Conservation (phyloP, 2,797 vertebrate genomes). For the Mallotus villosus region DNA sequence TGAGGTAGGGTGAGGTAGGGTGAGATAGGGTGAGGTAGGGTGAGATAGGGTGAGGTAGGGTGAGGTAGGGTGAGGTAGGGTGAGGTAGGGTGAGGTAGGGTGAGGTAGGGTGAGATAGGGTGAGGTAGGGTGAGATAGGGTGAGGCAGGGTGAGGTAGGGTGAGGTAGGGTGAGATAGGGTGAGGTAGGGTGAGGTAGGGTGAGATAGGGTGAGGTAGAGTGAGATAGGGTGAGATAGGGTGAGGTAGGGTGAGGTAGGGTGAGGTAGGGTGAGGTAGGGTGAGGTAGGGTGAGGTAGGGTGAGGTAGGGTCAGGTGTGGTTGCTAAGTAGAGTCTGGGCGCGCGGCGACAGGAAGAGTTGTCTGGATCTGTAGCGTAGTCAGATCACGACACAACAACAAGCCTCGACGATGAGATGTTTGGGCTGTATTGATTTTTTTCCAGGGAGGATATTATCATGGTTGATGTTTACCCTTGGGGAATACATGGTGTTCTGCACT, state of each 20-base stretch:
- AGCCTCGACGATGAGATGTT: too few species aligned
- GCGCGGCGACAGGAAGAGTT: too few species aligned
- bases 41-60: conserved; percentile 12
- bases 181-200: conserved; percentile 12
- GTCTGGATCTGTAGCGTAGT: too few species aligned
- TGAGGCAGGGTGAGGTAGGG: background rate
- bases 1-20: conserved; percentile 12
- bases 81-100: background rate
- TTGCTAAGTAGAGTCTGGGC: too few species aligned
- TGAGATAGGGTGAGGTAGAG: too few species aligned
- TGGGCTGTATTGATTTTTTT: too few species aligned
- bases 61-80: conserved; percentile 12
- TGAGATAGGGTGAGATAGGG: background rate
- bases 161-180: conserved; percentile 12
- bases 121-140: conserved; percentile 12
- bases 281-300: background rate
- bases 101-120: conserved; percentile 12
- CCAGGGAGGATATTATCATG: too few species aligned
- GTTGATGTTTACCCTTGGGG: too few species aligned
- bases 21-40: background rate
- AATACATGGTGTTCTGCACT: too few species aligned
- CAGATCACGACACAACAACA: too few species aligned
- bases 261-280: conserved; percentile 12
- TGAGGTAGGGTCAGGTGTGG: conserved; percentile 17
- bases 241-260: background rate